A percentile compares a stretch with the other conserved stretches of the same genome.
phyloP scores from a whole-genome alignment of 2,888 invertebrate genomes.

The Nemotelus pantherinus region DNA sequence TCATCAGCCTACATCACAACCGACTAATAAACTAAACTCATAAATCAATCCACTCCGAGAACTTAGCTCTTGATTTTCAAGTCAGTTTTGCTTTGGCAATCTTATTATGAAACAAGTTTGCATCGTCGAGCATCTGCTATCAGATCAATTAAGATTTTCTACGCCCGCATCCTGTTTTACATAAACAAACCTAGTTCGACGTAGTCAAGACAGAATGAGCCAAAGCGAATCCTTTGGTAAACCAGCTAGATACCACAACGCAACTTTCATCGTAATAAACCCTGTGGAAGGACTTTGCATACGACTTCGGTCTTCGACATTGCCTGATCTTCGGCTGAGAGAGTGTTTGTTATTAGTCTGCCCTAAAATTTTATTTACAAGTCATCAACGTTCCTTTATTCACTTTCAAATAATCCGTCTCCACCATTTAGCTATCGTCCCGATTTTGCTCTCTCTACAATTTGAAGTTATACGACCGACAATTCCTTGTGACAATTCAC shows the following conservation, averaged over 20 bases:
- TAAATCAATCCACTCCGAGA: too few species aligned
- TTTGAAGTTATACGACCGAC: not conserved
- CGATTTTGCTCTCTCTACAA: not conserved
- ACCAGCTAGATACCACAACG: slow-evolving; percentile 1
- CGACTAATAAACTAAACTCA: too few species aligned
- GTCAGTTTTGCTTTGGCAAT: too few species aligned
- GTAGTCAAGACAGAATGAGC: not conserved
- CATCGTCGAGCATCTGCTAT: not conserved
- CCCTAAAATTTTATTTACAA: slow-evolving; percentile 37
- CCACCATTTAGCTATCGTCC: not conserved
- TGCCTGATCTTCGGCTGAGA: not conserved
- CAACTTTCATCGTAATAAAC: not conserved
- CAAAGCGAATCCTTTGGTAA: not conserved
- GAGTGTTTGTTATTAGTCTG: slow-evolving; percentile 22
- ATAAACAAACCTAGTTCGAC: not conserved
- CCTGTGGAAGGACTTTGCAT: too few species aligned
- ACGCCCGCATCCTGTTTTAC: not conserved
- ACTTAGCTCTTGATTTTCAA: too few species aligned
- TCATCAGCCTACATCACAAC: too few species aligned
- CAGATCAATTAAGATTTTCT: slow-evolving; percentile 3
- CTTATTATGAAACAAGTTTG: not conserved
- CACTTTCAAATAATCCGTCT: slow-evolving; percentile 10
- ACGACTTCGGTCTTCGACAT: not conserved
- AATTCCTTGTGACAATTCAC: slow-evolving; percentile 14
- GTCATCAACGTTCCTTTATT: slow-evolving; percentile 29